Evolutionary conservation across 1,140 invertebrate species (phyloP), one percentile per base, ranked within the genome.

Genomic region (Drosophila pruinosa): DNA sequence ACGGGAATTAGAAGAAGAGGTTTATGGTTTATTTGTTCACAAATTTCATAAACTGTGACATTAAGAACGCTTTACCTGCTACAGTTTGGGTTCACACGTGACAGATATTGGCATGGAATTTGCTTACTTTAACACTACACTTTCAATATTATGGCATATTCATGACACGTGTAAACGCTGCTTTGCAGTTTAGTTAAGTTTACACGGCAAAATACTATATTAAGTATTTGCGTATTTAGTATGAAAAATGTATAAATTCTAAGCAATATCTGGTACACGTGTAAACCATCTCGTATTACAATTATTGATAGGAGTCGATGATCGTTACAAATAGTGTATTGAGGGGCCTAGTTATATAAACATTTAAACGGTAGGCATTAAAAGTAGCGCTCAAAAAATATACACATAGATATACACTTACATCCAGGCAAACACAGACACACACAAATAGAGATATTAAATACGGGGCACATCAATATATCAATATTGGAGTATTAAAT

Each of bases 371-470:
- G 63, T 71, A 61, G 62, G 47, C 38, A 21, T 59, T 70, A 85
- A 81, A 82, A 82, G 74, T 73, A 71, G 85, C 74, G 38, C 75
- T 85, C 70, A 54, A 86, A 86, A 86, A 86, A 85, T 80, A 85
- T 86, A 85, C 73, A 85, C 69, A 80, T 54, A 79, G 41, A 79
- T 73, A 58, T 57, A 80, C 70, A 83, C 24, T 21, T 21, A 69
- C 34, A 53, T 52, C 41, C 34, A 52, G 12, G 41, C 15, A 59
- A 39, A 54, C 21, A n/a, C 3, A 48, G 10, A 52, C 22, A 50
- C 39, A 67, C 14, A 71, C n/a, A 56, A 17, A 19, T 24, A 53
- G 28, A 62, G 26, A 38, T 26, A 53, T 3, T 7, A 21, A 28
- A 21, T 12, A 19, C 6, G 34, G 17, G 31, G 17, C n/a, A 52